Conservation (phyloP, 2,797 vertebrate genomes). For the Luscinia megarhynchos region DNA sequence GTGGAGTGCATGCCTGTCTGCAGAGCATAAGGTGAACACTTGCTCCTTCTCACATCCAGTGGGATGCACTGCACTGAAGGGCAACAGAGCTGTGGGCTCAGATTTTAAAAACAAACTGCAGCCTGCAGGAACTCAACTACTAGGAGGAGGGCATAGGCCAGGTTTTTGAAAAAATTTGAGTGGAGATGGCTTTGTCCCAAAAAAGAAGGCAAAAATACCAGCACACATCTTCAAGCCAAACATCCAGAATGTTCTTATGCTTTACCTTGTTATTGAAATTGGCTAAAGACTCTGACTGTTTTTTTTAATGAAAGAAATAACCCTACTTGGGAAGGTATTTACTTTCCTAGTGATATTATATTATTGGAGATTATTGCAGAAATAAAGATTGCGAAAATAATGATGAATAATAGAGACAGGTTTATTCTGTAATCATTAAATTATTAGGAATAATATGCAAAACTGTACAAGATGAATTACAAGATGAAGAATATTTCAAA, state of each 20-base stretch:
- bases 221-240: not conserved
- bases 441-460: not conserved
- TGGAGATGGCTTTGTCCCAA: not conserved
- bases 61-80: not conserved
- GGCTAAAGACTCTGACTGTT: not conserved
- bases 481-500: not conserved
- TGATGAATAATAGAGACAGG: not conserved
- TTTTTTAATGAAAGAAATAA: not conserved
- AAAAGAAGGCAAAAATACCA: not conserved
- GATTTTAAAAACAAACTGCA: not conserved
- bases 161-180: not conserved
- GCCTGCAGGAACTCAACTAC: not conserved
- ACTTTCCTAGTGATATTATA: not conserved
- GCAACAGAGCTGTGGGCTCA: not conserved
- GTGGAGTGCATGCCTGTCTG: accelerated
- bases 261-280: not conserved
- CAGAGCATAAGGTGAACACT: not conserved
- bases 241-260: not conserved
- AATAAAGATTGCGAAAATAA: not conserved
- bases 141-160: not conserved
- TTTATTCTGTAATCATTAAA: not conserved
- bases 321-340: not conserved
- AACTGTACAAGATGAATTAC: not conserved
- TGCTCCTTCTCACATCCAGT: not conserved
- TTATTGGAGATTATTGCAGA: not conserved